Conservation (phyloP, 2,113 vertebrate genomes). For the Diadophis punctatus region DNA sequence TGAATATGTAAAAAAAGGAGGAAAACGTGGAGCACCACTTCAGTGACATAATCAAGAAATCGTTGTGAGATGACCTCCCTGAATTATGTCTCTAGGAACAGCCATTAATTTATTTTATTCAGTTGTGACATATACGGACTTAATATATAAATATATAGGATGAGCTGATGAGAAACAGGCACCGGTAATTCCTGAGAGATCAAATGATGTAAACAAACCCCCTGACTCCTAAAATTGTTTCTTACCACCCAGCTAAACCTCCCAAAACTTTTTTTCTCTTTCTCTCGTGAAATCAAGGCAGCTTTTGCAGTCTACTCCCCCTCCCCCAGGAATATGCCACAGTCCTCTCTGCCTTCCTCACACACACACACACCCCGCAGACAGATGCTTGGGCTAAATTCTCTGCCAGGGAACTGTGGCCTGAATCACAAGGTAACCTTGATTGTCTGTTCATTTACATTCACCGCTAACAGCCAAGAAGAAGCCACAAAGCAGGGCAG, state of each 20-base stretch:
- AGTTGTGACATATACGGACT: neutral
- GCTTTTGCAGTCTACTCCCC: neutral
- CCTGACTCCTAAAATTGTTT: neutral
- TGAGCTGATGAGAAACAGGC: neutral
- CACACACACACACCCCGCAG: no score
- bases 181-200: neutral
- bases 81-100: neutral
- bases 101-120: neutral
- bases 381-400: neutral
- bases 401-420: neutral
- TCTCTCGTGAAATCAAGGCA: neutral
- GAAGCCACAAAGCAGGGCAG: neutral
- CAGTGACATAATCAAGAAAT: neutral
- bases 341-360: neutral
- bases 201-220: neutral
- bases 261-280: neutral
- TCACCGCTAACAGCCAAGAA: neutral
- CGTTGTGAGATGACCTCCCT: neutral
- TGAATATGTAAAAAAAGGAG: neutral
- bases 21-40: neutral
- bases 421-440: neutral
- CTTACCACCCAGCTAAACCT: neutral
- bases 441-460: neutral
- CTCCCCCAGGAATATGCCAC: neutral
- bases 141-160: neutral